Base-by-base conservation (phyloP, 2,888 invertebrate genomes). In the Adineta ricciae region DNA sequence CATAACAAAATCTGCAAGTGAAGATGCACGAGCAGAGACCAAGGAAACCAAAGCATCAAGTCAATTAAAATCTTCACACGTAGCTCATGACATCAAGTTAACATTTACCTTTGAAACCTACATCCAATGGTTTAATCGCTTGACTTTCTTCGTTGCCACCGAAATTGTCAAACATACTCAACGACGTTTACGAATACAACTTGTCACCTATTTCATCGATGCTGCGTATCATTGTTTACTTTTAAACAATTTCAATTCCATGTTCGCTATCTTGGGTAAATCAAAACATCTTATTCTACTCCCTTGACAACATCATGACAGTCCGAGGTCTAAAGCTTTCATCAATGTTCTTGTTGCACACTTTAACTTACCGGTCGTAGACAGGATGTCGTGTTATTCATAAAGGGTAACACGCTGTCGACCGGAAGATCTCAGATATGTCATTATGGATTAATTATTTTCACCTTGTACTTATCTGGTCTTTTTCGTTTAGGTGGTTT, bases 211-310 rank as follows among this genome's bases (percentile, higher is more conserved):
- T 90, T 97, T 97, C 94, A 96, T 97, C 88, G 96, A 97, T 92
- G 95, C 96, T 9, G 97, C 96, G 7, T 93, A 96, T 86, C 96
- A 97, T 90, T 97, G 97, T 90, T 96, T 97, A 91, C 97, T 97
- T 91, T 94, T 97, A 89, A 97, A 97, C 85, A 98, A 98, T 91
- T 98, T 98, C 91, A 98, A 98, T 91, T 97, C 97, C 84, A 92
- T 97, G 85, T 97, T 97, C 96, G 96, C 97, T 49, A 97, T 98
- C 88, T 95, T 84, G 5, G 54, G 84, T 84, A 54, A 52, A 27
- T 14, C 2, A 56, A 8, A 46, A 5, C 5, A 46, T 46, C 11
- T 11, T 46, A 46, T 46, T 8, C 5, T 46, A 46, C 11, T 46
- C 5, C 46, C 5, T 46, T 46, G 46, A 46, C 46, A 46, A 46